Conservation (phyloP, 2,797 vertebrate genomes). For the Dryobates pubescens region DNA sequence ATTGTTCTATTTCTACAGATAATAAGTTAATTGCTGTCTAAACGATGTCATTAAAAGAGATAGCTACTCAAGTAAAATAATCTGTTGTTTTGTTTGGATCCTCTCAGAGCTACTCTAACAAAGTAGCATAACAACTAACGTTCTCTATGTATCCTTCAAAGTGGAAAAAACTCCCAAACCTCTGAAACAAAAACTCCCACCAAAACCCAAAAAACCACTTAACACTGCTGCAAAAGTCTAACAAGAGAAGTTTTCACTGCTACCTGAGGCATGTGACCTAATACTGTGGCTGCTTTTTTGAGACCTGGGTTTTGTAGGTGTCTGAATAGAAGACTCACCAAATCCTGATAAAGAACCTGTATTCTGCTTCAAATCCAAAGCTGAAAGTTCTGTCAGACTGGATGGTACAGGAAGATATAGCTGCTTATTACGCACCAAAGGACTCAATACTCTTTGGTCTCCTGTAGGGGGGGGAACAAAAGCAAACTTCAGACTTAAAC, state of each 20-base stretch:
- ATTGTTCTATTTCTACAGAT: not conserved
- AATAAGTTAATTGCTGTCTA: not conserved
- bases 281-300: conserved; percentile 66
- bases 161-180: not conserved
- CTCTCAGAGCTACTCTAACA: not conserved
- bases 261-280: conserved; percentile 61
- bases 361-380: conserved; percentile 67
- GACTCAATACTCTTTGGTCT: conserved; percentile 75
- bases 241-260: not conserved
- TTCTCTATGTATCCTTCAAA: not conserved
- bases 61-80: not conserved
- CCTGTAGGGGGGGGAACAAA: conserved; percentile 19
- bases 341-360: conserved; percentile 64
- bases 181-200: not conserved
- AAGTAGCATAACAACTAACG: not conserved
- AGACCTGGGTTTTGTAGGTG: conserved; percentile 71
- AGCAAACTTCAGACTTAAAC: conserved; percentile 30
- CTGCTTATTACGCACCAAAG: conserved; percentile 68
- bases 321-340: conserved; percentile 68
- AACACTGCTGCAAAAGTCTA: not conserved
- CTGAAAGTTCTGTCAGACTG: conserved; percentile 69
- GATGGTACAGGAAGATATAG: conserved; percentile 67
- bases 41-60: not conserved
- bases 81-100: not conserved
- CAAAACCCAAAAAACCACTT: not conserved